Conservation (phyloP, 2,888 invertebrate species). For the Timema cristinae region DNA sequence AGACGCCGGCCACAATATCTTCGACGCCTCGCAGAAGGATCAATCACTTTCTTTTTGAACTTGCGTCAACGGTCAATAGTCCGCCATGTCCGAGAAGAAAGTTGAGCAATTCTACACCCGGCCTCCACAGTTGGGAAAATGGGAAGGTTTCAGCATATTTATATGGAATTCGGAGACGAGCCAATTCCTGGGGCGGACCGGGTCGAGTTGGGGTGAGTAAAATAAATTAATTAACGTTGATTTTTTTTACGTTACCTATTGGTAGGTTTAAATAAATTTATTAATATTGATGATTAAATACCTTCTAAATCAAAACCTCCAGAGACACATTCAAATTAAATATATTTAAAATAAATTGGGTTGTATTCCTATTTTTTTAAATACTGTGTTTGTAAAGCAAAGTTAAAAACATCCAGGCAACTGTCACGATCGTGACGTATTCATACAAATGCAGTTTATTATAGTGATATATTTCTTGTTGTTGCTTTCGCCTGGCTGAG, state of each 20-base stretch:
- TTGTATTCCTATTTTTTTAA: too few relatives aligned
- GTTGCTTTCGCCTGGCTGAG: too few relatives aligned
- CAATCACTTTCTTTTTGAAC: too few relatives aligned
- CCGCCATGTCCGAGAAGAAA: conserved; percentile 71
- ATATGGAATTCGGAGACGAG: conserved; percentile 90
- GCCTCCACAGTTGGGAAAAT: conserved; percentile 76
- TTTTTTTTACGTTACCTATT: not conserved
- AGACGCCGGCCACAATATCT: too few relatives aligned
- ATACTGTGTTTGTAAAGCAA: too few relatives aligned
- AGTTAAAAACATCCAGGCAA: too few relatives aligned
- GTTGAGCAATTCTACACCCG: conserved; percentile 67
- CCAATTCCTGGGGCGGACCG: conserved; percentile 87
- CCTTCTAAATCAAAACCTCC: not conserved
- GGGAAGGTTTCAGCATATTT: conserved; percentile 81
- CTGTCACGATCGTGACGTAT: too few relatives aligned
- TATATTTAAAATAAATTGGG: too few relatives aligned
- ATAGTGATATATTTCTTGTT: too few relatives aligned
- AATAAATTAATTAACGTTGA: not conserved
- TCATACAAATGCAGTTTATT: too few relatives aligned
- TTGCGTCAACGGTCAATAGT: not conserved
- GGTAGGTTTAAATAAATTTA: not conserved
- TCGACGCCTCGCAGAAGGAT: too few relatives aligned
- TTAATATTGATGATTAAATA: not conserved
- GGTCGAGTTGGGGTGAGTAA: conserved; percentile 90
- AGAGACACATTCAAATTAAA: not conserved